Base-by-base conservation (phyloP, 2,113 vertebrate genomes). In the Seriola quinqueradiata region DNA sequence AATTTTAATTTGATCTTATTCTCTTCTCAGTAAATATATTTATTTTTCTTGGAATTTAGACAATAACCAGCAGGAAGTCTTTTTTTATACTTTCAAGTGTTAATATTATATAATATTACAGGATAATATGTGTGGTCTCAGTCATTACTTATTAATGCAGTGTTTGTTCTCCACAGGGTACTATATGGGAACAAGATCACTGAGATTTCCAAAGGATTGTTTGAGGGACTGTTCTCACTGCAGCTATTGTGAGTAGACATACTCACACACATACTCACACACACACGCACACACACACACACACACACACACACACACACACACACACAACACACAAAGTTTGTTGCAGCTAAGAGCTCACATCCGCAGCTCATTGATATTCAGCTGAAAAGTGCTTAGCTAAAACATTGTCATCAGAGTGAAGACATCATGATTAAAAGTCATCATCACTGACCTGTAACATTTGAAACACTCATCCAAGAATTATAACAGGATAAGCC, bases 171-270 rank as follows among this genome's bases (percentile, higher is more conserved):
- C 32, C 87, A 89, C 92, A 99, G 98, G 59, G 98, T 99, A 40
- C 95, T 99, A 17, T 99, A 99, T 83, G 98, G 98, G 81, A 99
- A 99, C 93, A 99, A 99, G 96, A 99, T 99, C 87, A 99, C 97
- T 4, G 98, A 99, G 93, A 97, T 99, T 87, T 97, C 98, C 55
- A 99, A 99, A 94, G 96, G 96, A 46, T 93, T 99, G 1, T 98
- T 99, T 83, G 98, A 99, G 92, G 98, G 98, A 87, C 95, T 99
- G 1, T 98, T 99, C 92, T 97, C 98, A 82, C 94, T 99, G 73
- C 98, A 99, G 87, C 92, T 99, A 50, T 92, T 99, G 98, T 99
- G 93, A 99, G 98, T 97, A 42, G 10, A 73, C 55, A 70, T 44
- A 59, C 10, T 44, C 21, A 76, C 68, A 73, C 72, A 70, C 64